These are phyloP conservation scores for Cardiocondyla obscurior DNA, from an alignment of 1,140 invertebrate genomes.

Conservation along the genomic window DNA sequence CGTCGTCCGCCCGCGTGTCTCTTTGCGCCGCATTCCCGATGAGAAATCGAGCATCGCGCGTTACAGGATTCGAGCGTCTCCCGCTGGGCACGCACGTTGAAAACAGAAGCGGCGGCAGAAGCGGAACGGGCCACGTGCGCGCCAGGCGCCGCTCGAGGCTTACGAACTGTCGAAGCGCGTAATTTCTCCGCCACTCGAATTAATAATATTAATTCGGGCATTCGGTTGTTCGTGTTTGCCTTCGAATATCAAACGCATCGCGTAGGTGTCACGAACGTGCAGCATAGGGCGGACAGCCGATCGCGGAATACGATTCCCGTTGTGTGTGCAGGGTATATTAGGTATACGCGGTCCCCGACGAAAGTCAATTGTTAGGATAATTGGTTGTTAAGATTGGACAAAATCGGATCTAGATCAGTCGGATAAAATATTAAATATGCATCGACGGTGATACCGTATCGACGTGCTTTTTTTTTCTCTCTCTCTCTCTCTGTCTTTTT, in stretches of 20 bases:
- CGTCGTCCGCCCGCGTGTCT: slow-evolving; percentile 7
- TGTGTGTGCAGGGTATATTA: neutral
- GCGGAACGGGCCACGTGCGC: slow-evolving; percentile 75
- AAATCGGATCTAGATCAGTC: neutral
- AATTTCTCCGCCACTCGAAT: slow-evolving; percentile 74
- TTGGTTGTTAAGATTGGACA: neutral
- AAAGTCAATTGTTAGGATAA: too few species aligned
- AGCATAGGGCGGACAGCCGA: neutral
- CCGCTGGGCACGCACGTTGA: slow-evolving; percentile 75
- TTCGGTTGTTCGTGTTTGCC: slow-evolving; percentile 41
- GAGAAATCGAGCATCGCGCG: slow-evolving; percentile 76
- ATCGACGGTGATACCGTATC: slow-evolving; percentile 39
- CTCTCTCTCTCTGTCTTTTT: too few species aligned
- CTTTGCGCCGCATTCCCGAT: slow-evolving; percentile 55
- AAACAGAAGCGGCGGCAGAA: slow-evolving; percentile 76
- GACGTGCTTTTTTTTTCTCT: too few species aligned
- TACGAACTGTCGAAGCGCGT: slow-evolving; percentile 78
- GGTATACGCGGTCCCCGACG: neutral
- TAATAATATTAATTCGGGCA: slow-evolving; percentile 71
- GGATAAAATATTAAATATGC: too few species aligned
- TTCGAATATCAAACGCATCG: slow-evolving; percentile 49
- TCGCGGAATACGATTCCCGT: slow-evolving; percentile 13
- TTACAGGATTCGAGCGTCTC: slow-evolving; percentile 73
- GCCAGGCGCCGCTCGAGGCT: slow-evolving; percentile 72
- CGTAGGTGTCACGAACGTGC: slow-evolving; percentile 49